Evolutionary conservation across 2,797 vertebrate genomes (phyloP), one percentile per base, ranked within the genome.

Genomic region (Lagodon rhomboides): DNA sequence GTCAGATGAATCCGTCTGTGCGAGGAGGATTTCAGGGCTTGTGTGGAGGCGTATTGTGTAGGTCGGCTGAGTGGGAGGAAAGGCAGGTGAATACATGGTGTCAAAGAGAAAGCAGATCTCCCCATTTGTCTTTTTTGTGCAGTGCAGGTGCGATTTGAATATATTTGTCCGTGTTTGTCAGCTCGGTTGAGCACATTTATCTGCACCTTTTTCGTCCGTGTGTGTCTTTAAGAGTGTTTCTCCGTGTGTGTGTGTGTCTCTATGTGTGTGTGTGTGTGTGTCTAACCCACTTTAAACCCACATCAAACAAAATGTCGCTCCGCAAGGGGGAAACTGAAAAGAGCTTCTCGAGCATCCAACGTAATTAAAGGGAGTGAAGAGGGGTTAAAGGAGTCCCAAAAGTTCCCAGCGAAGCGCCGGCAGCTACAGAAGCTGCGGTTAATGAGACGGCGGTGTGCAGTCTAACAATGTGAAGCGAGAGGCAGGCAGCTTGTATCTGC

Each of bases 51-150:
- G 93, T 90, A 77, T 79, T 89, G 86, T 88, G 93, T 94, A 87
- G 93, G 95, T 89, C 63, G 92, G 92, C 68, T 56, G 89, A 90
- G 93, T 93, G 92, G 94, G 90, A 89, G 90, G 84, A 89, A 73
- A 89, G 84, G 83, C 93, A 92, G 92, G 93, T 92, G 92, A 92
- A 93, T 90, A 77, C 89, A 76, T 76, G 73, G 89, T 87, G 87
- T 89, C 90, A 92, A 77, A 90, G 82, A 83, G 80, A 90, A 89
- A 30, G 63, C 77, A 87, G 70, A 89, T 86, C 85, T 83, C 83
- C 69, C 49, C 85, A n/a, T 85, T 89, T 87, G 80, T 81, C 80
- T 89, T 51, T 51, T 84, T 78, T 88, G 77, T 83, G 59, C 61
- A 38, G 43, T 60, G 64, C 75, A 85, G 84, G 70, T 85, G 55